Percentiles rank a stretch among this genome's conserved stretches.
Conservation (phyloP, 2,797 vertebrate genomes). For the Adelosebastes latens region DNA sequence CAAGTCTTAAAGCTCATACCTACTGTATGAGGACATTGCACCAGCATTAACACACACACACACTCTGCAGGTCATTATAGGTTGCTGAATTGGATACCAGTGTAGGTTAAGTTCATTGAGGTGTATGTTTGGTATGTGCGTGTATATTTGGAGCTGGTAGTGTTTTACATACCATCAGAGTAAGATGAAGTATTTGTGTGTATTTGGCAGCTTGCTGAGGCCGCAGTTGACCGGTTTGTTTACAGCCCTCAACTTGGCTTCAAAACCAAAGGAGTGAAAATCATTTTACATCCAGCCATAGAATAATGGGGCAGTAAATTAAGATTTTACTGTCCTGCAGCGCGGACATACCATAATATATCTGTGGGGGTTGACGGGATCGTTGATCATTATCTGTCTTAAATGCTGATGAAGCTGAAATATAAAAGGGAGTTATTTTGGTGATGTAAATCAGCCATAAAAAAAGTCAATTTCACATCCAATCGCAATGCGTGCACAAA, state of each 20-base stretch:
- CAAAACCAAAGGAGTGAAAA: neutral
- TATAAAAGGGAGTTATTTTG: neutral
- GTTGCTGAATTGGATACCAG: neutral
- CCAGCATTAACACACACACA: neutral
- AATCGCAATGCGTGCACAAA: neutral
- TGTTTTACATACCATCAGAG: neutral
- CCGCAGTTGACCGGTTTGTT: neutral
- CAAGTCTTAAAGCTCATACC: neutral
- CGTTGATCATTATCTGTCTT: neutral
- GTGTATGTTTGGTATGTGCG: constrained; percentile 2
- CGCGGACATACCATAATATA: neutral
- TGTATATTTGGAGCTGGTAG: constrained; percentile 3
- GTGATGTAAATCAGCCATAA: neutral
- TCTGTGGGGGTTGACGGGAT: neutral
- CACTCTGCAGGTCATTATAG: neutral
- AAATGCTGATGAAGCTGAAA: neutral
- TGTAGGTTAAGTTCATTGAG: neutral
- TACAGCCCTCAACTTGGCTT: neutral
- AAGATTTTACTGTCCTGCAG: neutral
- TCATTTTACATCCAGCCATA: neutral
- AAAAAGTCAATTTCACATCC: neutral
- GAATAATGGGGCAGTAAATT: neutral
- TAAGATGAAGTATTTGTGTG: neutral
- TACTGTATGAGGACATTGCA: neutral
- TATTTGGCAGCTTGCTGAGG: neutral